Evolutionary conservation across 2,113 vertebrate species (phyloP).

Genomic region (Gulo gulo): DNA sequence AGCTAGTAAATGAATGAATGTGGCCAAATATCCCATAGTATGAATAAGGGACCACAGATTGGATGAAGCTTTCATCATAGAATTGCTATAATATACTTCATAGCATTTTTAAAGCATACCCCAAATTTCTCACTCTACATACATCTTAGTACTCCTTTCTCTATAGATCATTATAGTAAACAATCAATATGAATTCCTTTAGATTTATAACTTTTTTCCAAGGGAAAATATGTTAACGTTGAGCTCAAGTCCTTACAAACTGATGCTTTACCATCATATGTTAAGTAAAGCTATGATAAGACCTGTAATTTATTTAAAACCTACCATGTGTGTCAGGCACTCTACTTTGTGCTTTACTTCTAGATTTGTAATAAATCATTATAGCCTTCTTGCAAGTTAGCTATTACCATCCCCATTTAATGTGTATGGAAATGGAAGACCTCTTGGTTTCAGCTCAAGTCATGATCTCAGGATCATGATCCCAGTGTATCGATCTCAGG

Average conservation of each 20-base stretch:
- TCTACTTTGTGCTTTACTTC: not conserved
- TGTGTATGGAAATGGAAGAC: not conserved
- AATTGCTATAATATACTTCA: conserved; percentile 16
- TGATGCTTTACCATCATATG: not conserved
- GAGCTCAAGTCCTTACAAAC: conserved; percentile 18
- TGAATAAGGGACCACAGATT: not conserved
- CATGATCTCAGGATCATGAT: too few relatives aligned
- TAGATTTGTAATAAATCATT: not conserved
- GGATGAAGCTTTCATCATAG: not conserved
- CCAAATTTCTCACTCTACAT: not conserved
- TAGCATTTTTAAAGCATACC: not conserved
- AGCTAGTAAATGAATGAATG: conserved; percentile 54
- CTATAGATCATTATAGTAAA: not conserved
- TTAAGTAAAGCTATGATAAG: not conserved
- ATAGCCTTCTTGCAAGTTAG: not conserved
- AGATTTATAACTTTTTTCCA: not conserved
- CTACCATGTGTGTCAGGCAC: not conserved
- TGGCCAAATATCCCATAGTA: conserved; percentile 31
- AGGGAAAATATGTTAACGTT: not conserved
- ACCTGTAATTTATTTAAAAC: not conserved
- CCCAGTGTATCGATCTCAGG: too few relatives aligned
- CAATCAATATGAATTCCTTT: not conserved
- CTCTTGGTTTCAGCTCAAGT: not conserved
- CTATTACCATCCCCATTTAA: not conserved
- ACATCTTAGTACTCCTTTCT: not conserved